Evolutionary conservation across 2,113 vertebrate genomes (phyloP).

Genomic region (Anoplopoma fimbria): DNA sequence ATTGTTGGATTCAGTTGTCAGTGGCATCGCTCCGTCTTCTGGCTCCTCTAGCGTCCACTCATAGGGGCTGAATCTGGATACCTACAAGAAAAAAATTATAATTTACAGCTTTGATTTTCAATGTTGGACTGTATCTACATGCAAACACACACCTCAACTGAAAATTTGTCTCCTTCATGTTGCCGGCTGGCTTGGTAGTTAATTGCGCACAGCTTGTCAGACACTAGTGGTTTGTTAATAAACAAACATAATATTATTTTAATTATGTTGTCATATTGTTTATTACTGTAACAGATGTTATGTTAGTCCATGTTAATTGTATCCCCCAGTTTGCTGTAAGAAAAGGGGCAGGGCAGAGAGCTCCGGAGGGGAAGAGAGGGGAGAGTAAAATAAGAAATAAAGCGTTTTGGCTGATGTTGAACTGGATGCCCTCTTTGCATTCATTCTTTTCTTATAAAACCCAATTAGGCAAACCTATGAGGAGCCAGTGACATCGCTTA

Average conservation of each 20-base stretch:
- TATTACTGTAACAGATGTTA: background rate
- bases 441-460: background rate
- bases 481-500: background rate
- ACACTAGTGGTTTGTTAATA: too few relatives aligned
- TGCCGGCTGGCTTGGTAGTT: too few relatives aligned
- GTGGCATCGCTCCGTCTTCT: conserved; percentile 94
- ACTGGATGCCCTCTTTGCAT: background rate
- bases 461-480: background rate
- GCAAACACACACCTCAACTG: too few relatives aligned
- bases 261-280: too few relatives aligned
- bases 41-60: conserved; percentile 99
- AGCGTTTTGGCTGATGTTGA: background rate
- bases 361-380: background rate
- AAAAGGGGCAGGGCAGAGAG: background rate
- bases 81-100: conserved; percentile 39
- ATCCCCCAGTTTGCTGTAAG: too few relatives aligned
- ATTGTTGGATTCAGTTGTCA: conserved; percentile 95
- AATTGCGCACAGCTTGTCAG: too few relatives aligned
- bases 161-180: too few relatives aligned
- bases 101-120: background rate
- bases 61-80: conserved; percentile 95
- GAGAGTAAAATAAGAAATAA: background rate
- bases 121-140: background rate
- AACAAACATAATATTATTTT: too few relatives aligned
- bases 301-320: background rate